Base-by-base conservation (phyloP, 2,113 vertebrate genomes). In the Calidris pygmaea region DNA sequence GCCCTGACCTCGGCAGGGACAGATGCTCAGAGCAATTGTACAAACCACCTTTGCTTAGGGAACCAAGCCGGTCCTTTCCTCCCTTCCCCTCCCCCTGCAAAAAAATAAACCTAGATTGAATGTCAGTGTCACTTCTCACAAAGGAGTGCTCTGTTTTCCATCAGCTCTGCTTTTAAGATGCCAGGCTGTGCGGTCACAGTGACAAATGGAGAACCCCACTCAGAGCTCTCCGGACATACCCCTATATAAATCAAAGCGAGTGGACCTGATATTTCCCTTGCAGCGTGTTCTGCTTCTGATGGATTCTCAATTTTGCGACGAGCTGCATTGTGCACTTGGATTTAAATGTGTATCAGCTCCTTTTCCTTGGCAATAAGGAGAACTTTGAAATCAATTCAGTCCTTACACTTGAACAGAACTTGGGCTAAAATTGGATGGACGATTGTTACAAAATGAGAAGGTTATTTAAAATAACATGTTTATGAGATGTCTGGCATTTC, bases 51-150 rank as follows among this genome's bases (percentile, higher is more conserved):
- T 22, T 66, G 76, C 68, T 62, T 0, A 18, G 93, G 63, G 32
- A 95, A 47, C 89, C 60, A 70, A 55, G 37, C 55, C 47, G 32
- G 84, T 52, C 24, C 87, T 41, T 3, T 30, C 70, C 81, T 94
- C 58, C 59, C n/a, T 55, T 56, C 41, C 60, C 65, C 92, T 86
- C 45, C 39, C 52, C 47, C 35, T 60, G 73, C 70, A 68, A 87
- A 92, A 94, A 93, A 94, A 96, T 65, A 95, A 95, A 91, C 94
- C 77, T 14, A 89, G 95, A 97, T 95, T 94, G 94, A 95, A 91
- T 89, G 92, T 92, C 89, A 93, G 65, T 95, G 96, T 96, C 95
- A 95, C 92, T 92, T 56, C 79, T 68, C 74, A 72, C 95, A 90
- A 82, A 89, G 91, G 58, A 82, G 84, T 47, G 84, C 91, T 96